Evolutionary conservation across 1,140 invertebrate genomes (phyloP).

Genomic region (Cataglyphis hispanica): DNA sequence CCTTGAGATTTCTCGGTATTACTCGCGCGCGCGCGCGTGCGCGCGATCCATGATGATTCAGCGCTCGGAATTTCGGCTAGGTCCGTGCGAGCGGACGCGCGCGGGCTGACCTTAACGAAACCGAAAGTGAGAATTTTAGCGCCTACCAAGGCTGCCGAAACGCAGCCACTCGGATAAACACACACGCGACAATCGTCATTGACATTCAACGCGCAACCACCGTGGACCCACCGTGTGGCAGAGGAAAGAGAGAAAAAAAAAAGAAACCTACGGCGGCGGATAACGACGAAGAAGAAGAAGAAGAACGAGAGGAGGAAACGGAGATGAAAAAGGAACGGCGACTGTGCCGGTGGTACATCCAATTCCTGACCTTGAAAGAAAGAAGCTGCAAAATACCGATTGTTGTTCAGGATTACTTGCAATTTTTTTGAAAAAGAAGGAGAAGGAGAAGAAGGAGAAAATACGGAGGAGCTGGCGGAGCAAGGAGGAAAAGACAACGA

Average conservation of each 20-base stretch:
- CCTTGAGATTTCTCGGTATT: slow-evolving; percentile 11
- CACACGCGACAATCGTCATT: slow-evolving; percentile 67
- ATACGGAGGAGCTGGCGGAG: background rate
- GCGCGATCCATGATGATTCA: slow-evolving; percentile 69
- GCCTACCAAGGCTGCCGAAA: slow-evolving; percentile 79
- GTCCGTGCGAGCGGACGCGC: slow-evolving; percentile 48
- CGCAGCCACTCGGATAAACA: slow-evolving; percentile 75
- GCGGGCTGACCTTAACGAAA: slow-evolving; percentile 68
- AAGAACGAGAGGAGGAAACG: slow-evolving; percentile 10
- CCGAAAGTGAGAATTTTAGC: slow-evolving; percentile 83
- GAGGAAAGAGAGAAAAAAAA: slow-evolving; percentile 32
- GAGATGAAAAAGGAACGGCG: slow-evolving; percentile 1
- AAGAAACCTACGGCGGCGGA: background rate
- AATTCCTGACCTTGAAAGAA: slow-evolving; percentile 68
- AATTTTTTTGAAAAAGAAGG: slow-evolving; percentile 50
- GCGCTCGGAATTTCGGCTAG: slow-evolving; percentile 68
- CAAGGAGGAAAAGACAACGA: slow-evolving; percentile 10
- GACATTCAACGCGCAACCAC: slow-evolving; percentile 72
- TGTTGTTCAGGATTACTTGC: slow-evolving; percentile 48
- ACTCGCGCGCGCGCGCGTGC: background rate
- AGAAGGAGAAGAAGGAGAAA: slow-evolving; percentile 1
- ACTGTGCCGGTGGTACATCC: slow-evolving; percentile 26
- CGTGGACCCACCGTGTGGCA: background rate
- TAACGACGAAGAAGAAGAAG: too few species aligned
- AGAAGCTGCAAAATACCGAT: slow-evolving; percentile 63